Evolutionary conservation across 1,140 invertebrate species (phyloP).

Genomic region (Holotrichia oblita): DNA sequence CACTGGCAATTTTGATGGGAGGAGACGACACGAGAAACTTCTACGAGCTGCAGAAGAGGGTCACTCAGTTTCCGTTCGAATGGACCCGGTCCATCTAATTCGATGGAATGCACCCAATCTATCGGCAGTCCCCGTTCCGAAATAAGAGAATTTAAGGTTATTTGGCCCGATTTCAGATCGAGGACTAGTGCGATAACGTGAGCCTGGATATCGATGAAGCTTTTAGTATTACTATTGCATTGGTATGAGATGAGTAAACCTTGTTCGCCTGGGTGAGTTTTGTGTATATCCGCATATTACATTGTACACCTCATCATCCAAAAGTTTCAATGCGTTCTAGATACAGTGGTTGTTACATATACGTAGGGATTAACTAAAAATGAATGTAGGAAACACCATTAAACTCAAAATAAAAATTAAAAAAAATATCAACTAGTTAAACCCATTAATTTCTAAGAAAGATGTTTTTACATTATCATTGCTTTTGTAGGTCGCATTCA

Average conservation of each 20-base stretch:
- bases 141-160: constrained; percentile 22
- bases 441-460: too few species aligned
- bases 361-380: too few species aligned
- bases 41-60: constrained; percentile 30
- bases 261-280: neutral
- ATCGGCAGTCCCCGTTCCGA: neutral
- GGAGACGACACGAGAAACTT: neutral
- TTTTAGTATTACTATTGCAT: neutral
- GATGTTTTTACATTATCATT: too few species aligned
- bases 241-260: neutral
- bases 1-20: neutral
- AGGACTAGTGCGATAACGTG: neutral
- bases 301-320: too few species aligned
- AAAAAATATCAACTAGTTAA: too few species aligned
- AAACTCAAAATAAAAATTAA: too few species aligned
- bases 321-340: too few species aligned
- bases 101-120: constrained; percentile 35
- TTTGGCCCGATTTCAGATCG: constrained; percentile 25
- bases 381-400: too few species aligned
- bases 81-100: constrained; percentile 13
- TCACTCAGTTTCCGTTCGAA: constrained; percentile 30
- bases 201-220: constrained; percentile 5
- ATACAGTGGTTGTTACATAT: too few species aligned
- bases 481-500: too few species aligned
- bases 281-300: neutral